phyloP scores from a whole-genome alignment of 53 echinoderm and acorn worm genomes.

The Echinometra lucunter region DNA sequence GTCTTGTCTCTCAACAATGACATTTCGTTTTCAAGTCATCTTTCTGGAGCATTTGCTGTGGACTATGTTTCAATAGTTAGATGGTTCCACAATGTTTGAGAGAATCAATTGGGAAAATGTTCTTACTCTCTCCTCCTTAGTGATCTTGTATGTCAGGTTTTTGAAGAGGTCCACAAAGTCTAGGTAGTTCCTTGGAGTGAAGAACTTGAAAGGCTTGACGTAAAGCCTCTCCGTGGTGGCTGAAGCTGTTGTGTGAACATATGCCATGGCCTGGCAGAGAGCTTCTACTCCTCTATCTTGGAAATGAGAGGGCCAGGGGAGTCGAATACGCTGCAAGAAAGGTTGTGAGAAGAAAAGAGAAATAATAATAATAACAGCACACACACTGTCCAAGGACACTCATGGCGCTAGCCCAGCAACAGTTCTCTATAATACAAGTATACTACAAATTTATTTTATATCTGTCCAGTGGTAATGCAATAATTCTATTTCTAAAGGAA shows the following conservation, averaged over 20 bases:
- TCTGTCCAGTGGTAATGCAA: no score
- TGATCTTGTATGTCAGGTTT: slow-evolving; percentile 87
- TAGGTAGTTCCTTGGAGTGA: slow-evolving; percentile 88
- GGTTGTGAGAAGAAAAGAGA: not conserved
- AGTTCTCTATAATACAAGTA: no score
- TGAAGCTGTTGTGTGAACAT: slow-evolving; percentile 84
- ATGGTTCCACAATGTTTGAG: not conserved
- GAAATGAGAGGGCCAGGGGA: slow-evolving; percentile 77
- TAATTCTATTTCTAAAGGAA: slow-evolving; percentile 61
- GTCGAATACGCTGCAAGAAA: slow-evolving; percentile 72
- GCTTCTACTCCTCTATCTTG: slow-evolving; percentile 71
- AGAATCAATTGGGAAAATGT: not conserved
- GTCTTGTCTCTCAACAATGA: no score
- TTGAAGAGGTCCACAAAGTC: slow-evolving; percentile 99
- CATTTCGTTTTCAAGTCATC: no score
- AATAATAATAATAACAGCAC: not conserved
- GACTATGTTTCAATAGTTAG: not conserved
- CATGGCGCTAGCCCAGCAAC: no score
- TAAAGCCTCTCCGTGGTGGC: slow-evolving; percentile 71
- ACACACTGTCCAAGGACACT: no score
- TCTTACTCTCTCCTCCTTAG: slow-evolving; percentile 88
- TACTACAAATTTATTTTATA: no score
- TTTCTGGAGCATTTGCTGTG: not conserved
- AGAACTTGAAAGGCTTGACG: slow-evolving; percentile 82
- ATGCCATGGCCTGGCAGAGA: slow-evolving; percentile 94